A percentile compares a stretch with the other conserved stretches of the same genome.
These are phyloP conservation scores for Cranoglanis bouderius DNA, from an alignment of 2,113 vertebrate genomes.

Conservation along the genomic window DNA sequence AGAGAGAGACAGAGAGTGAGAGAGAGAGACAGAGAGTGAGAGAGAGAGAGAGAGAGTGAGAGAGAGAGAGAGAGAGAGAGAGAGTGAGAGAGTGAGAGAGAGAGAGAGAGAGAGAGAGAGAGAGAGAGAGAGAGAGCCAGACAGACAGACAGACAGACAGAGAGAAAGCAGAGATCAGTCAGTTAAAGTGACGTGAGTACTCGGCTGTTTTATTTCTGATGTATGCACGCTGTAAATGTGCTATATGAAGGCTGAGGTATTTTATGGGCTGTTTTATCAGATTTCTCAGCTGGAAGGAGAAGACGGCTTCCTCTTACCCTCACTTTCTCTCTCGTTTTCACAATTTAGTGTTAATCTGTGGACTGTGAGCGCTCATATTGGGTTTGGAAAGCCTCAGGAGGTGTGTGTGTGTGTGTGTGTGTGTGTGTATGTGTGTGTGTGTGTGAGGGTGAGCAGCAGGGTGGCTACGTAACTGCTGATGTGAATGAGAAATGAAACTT, in stretches of 20 bases:
- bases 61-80: neutral
- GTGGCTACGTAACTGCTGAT: neutral
- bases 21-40: neutral
- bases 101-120: neutral
- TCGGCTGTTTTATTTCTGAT: conserved; percentile 15
- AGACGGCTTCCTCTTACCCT: conserved; percentile 1
- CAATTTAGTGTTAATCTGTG: neutral
- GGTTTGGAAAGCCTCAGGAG: neutral
- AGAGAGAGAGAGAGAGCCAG: neutral
- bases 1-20: neutral
- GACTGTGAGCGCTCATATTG: neutral
- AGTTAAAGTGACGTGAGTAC: neutral
- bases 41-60: neutral
- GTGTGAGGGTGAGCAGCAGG: neutral
- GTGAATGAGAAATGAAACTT: neutral
- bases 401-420: neutral
- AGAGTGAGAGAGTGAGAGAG: neutral
- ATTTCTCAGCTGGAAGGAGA: conserved; percentile 14
- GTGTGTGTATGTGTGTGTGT: neutral
- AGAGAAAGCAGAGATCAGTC: neutral
- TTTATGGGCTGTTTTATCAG: conserved; percentile 39
- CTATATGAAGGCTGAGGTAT: conserved; percentile 13
- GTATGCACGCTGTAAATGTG: conserved; percentile 32
- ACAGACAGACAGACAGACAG: neutral
- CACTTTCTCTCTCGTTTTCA: neutral